Evolutionary conservation across 2,797 vertebrate genomes (phyloP).

Genomic region (Meda fulgida): DNA sequence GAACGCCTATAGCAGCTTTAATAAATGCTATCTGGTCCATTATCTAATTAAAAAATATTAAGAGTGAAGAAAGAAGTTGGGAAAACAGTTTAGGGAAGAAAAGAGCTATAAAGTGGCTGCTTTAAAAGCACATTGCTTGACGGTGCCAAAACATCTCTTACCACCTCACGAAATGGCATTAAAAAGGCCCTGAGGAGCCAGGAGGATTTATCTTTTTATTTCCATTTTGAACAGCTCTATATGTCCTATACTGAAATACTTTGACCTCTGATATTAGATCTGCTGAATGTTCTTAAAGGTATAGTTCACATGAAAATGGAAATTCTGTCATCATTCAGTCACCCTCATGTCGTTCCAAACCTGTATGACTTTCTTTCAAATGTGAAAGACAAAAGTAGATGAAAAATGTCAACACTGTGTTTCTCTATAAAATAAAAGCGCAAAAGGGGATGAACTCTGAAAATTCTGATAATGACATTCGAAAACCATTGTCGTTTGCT

Average conservation of each 20-base stretch:
- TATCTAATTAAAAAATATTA: conserved; percentile 85
- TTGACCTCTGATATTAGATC: neutral
- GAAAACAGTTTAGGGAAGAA: conserved; percentile 26
- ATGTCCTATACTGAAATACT: neutral
- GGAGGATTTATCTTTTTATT: conserved; percentile 19
- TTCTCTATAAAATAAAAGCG: neutral
- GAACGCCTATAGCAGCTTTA: conserved; percentile 78
- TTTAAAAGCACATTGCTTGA: conserved; percentile 76
- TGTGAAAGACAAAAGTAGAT: conserved; percentile 12
- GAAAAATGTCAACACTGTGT: neutral
- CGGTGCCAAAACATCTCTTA: conserved; percentile 69
- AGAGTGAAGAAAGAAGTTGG: conserved; percentile 65
- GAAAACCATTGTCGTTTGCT: neutral
- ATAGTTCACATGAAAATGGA: neutral
- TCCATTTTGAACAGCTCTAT: conserved; percentile 32
- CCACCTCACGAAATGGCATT: conserved; percentile 60
- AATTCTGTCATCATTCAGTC: neutral
- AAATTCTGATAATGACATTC: neutral
- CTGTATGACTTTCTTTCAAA: neutral
- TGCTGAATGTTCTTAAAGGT: neutral
- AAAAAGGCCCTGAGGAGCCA: conserved; percentile 55
- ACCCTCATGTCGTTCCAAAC: neutral
- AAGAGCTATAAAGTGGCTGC: conserved; percentile 60
- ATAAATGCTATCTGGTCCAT: conserved; percentile 83
- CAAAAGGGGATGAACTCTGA: neutral